Percentiles rank a stretch among this genome's conserved stretches.
phyloP scores from a whole-genome alignment of 1,140 invertebrate genomes.

The Eubasilissa regina region DNA sequence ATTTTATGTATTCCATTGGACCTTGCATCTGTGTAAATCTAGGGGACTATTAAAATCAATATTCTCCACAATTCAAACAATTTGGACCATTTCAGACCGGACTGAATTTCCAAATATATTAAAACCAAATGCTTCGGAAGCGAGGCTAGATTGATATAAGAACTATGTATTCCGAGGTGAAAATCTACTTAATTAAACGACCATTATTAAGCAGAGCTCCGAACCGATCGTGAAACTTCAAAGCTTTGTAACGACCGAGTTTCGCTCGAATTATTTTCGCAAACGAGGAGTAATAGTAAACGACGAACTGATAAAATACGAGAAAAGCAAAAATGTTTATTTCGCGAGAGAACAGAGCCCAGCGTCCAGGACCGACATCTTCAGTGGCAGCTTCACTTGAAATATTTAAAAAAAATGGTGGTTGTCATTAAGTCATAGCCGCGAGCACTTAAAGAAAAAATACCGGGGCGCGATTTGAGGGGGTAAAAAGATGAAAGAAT shows the following conservation, averaged over 20 bases:
- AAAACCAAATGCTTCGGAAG: not conserved
- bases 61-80: too few relatives aligned
- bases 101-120: not conserved
- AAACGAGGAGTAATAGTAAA: too few relatives aligned
- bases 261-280: too few relatives aligned
- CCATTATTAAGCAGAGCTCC: conserved; percentile 1
- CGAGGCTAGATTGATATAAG: not conserved
- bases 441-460: not conserved
- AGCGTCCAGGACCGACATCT: too few relatives aligned
- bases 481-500: not conserved
- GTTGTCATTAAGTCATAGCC: not conserved
- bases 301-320: not conserved
- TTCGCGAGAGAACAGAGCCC: not conserved
- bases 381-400: not conserved
- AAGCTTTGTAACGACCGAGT: conserved; percentile 6
- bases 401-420: not conserved
- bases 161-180: not conserved
- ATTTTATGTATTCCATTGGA: too few relatives aligned
- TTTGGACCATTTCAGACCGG: too few relatives aligned
- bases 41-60: too few relatives aligned
- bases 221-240: conserved; percentile 23
- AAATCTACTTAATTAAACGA: conserved; percentile 10
- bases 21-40: too few relatives aligned
- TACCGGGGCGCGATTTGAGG: not conserved
- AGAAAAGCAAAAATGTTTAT: not conserved